Evolutionary conservation across 2,888 invertebrate species (phyloP), one percentile per base, ranked within the genome.

Genomic region (Timema cristinae): DNA sequence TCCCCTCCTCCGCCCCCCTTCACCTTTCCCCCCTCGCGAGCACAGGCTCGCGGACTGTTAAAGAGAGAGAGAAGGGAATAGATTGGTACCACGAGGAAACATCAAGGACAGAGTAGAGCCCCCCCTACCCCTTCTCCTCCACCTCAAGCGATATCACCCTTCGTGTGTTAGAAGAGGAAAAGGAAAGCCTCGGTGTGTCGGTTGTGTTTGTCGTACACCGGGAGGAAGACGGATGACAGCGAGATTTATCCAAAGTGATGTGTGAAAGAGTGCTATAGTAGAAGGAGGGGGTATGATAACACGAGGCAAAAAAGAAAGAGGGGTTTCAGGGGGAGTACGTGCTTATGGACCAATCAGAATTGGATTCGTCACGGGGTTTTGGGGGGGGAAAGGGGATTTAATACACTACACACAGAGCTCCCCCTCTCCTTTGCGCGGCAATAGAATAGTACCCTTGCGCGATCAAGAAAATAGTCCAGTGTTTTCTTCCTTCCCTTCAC

Each of bases 321-420:
- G 61, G 61, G 52, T 61, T 56, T 61, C 16, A n/a, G 68, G 32
- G 32, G 67, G 66, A 32, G 67, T 61, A 63, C 68, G 69, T 52
- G 70, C 66, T 71, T 71, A 72, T 67, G 84, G 83, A 84, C 87
- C 86, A 87, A 87, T 87, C 82, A 85, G 85, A 84, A 85, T 84
- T 81, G 84, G 84, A 86, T 86, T 85, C 86, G 86, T 86, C 85
- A 85, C 84, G 84, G 81, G 79, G 63, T 63, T 75, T 47, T 5
- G 7, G 15, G 32, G 63, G 47, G 63, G 47, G 47, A 32, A 32
- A 13, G 6, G 6, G 7, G 63, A 16, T 76, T 77, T 77, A 77
- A 79, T 78, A 79, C 80, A 80, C 79, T 80, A 81, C 80, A 77
- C 75, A 77, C 79, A 74, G 78, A 81, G 1, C 32, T n/a, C 32